Evolutionary conservation across 2,797 vertebrate genomes (phyloP).

Genomic region (Poeciliopsis infans): DNA sequence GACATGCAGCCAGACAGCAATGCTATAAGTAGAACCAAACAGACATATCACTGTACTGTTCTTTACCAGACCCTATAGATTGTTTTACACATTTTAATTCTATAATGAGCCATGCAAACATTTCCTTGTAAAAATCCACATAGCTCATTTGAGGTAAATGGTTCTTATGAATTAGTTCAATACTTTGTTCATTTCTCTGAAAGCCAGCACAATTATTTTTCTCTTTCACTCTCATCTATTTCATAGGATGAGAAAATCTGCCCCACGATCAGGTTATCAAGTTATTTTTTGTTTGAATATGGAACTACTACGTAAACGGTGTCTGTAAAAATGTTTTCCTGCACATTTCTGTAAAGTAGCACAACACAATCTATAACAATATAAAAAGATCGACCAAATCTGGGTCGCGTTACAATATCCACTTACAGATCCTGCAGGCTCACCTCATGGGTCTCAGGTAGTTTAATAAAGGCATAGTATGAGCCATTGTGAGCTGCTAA

Average conservation of each 20-base stretch:
- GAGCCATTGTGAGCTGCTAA: constrained; percentile 48
- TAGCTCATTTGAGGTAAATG: not conserved
- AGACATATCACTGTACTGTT: not conserved
- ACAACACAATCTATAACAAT: constrained; percentile 8
- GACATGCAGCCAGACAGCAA: not conserved
- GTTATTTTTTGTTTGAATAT: not conserved
- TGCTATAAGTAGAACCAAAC: not conserved
- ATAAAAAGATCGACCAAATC: constrained; percentile 40
- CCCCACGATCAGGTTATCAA: not conserved
- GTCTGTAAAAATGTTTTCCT: not conserved
- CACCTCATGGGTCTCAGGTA: constrained; percentile 53
- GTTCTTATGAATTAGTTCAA: not conserved
- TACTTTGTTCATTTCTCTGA: not conserved
- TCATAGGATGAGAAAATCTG: not conserved
- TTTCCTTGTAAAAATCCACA: not conserved
- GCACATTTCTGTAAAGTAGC: constrained; percentile 33
- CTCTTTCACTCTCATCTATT: not conserved
- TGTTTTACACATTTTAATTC: not conserved
- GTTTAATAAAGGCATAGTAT: constrained; percentile 48
- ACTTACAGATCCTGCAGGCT: constrained; percentile 49
- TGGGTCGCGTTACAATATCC: constrained; percentile 63
- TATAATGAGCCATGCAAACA: not conserved
- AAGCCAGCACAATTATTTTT: not conserved
- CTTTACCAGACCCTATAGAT: not conserved
- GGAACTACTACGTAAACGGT: not conserved